A percentile compares a stretch with the other conserved stretches of the same genome.
Evolutionary conservation across 2,888 invertebrate genomes (phyloP).

Genomic region (Halictus quadricinctus): DNA sequence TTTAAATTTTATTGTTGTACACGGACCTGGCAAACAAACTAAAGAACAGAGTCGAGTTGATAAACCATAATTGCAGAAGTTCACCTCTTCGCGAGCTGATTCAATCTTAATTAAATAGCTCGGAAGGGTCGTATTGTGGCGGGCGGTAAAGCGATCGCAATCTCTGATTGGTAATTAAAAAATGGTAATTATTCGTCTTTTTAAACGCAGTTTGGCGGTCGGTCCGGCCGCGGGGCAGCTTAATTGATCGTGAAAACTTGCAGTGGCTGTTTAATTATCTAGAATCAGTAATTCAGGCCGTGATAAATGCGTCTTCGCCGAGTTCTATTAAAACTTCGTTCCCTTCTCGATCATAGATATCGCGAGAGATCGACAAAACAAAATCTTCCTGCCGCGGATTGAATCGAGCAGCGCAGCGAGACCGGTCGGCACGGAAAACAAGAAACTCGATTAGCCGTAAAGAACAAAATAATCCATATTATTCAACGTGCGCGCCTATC

Average conservation of each 20-base stretch:
- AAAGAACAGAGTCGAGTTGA: too few relatives aligned
- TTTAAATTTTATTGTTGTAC: too few relatives aligned
- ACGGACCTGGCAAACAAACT: not conserved
- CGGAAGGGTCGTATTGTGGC: not conserved
- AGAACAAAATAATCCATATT: not conserved
- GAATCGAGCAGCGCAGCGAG: not conserved
- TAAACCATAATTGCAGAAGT: constrained; percentile 25
- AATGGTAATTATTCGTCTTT: not conserved
- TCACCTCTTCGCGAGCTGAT: constrained; percentile 1
- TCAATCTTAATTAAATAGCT: not conserved
- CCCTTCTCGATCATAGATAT: not conserved
- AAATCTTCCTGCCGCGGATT: not conserved
- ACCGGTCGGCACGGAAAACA: not conserved
- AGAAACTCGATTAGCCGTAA: not conserved
- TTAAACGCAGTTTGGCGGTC: not conserved
- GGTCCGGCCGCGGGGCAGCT: not conserved
- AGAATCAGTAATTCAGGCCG: not conserved
- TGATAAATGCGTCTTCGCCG: not conserved
- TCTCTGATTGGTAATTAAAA: not conserved
- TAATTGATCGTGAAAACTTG: not conserved
- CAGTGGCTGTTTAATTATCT: not conserved
- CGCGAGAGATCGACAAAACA: not conserved
- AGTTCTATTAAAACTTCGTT: not conserved
- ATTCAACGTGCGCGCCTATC: constrained; percentile 51
- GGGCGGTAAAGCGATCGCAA: not conserved